These are phyloP conservation scores for Sympetrum striolatum DNA, from an alignment of 2,888 invertebrate genomes.

Conservation along the genomic window DNA sequence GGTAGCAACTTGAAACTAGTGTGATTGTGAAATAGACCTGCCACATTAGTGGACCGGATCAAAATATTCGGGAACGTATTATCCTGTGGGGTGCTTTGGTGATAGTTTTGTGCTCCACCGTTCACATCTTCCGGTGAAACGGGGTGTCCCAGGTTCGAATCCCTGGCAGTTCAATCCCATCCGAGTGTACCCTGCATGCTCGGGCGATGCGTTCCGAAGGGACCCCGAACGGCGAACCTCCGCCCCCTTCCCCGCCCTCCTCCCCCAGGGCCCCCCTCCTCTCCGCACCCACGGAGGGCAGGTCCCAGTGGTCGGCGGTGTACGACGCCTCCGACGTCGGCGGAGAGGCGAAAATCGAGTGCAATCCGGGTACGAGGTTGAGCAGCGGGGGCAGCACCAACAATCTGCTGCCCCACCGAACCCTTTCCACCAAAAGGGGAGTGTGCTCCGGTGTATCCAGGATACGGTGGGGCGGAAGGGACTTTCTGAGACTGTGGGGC, in stretches of 20 bases:
- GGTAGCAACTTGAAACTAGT: too few relatives aligned
- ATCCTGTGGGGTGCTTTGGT: not conserved
- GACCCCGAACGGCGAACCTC: not conserved
- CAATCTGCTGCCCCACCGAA: not conserved
- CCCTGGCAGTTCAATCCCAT: not conserved
- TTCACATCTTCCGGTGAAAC: not conserved
- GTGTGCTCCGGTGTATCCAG: not conserved
- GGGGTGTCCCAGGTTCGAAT: not conserved
- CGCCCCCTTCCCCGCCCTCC: slow-evolving; percentile 26
- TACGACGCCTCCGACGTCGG: not conserved
- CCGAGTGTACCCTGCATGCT: not conserved
- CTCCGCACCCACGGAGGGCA: not conserved
- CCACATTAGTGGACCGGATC: not conserved
- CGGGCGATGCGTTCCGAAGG: slow-evolving; percentile 19
- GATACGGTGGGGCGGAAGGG: slow-evolving; percentile 23
- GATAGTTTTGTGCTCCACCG: not conserved
- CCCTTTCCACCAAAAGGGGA: not conserved
- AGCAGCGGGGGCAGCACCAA: not conserved
- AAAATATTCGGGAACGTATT: not conserved
- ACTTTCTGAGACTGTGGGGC: slow-evolving; percentile 13
- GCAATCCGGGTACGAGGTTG: not conserved
- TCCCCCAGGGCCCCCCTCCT: slow-evolving; percentile 15
- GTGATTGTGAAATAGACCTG: not conserved
- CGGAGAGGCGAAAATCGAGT: not conserved
- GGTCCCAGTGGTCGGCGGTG: not conserved